These are phyloP conservation scores for Euclidia mi DNA, from an alignment of 2,888 invertebrate genomes.

Conservation along the genomic window DNA sequence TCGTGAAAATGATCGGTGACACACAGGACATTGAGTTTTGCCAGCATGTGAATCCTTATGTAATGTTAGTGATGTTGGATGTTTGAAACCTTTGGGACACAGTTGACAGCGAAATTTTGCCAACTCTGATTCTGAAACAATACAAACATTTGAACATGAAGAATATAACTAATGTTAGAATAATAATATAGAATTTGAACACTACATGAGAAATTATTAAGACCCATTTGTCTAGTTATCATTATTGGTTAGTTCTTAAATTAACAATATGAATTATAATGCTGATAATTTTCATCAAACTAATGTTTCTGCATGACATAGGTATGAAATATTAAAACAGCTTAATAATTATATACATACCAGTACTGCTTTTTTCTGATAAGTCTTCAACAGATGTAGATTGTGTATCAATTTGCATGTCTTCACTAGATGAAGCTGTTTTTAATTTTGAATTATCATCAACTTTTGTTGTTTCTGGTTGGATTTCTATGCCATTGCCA, in stretches of 20 bases:
- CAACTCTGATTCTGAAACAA: slow-evolving; percentile 87
- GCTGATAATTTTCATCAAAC: no score
- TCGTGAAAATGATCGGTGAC: slow-evolving; percentile 90
- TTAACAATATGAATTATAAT: no score
- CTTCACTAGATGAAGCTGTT: slow-evolving; percentile 65
- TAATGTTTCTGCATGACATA: no score
- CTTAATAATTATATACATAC: slow-evolving; percentile 49
- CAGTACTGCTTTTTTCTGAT: slow-evolving; percentile 80
- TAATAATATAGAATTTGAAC: no score
- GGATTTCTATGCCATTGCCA: slow-evolving; percentile 66
- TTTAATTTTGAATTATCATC: slow-evolving; percentile 67
- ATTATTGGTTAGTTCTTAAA: no score
- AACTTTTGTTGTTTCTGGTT: slow-evolving; percentile 54
- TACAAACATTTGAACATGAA: no score
- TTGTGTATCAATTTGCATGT: slow-evolving; percentile 84
- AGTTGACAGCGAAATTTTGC: slow-evolving; percentile 91
- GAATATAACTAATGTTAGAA: no score
- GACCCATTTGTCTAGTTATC: no score
- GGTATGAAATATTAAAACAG: neutral
- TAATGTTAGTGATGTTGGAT: slow-evolving; percentile 90
- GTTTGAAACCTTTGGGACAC: slow-evolving; percentile 91
- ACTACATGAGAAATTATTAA: no score
- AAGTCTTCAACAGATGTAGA: slow-evolving; percentile 82
- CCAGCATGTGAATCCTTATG: slow-evolving; percentile 91
- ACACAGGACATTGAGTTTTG: slow-evolving; percentile 91